Conservation (phyloP, 2,113 vertebrate species). For the Phylloscopus whistleri region DNA sequence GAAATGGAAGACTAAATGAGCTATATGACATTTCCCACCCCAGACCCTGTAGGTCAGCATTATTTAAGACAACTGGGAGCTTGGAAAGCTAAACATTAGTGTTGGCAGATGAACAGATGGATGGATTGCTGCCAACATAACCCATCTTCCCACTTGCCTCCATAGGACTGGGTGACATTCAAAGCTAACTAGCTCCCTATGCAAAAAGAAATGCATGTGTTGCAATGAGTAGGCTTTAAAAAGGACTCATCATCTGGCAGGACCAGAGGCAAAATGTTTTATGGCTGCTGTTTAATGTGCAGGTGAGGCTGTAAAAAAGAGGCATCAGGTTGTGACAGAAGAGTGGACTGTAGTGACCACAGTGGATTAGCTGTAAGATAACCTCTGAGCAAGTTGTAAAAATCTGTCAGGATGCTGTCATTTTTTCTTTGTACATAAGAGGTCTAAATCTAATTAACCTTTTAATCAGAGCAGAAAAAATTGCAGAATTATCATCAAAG, state of each 20-base stretch:
- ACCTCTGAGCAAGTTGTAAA: neutral
- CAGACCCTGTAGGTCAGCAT: slow-evolving; percentile 60
- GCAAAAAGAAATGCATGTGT: neutral
- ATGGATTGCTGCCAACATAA: slow-evolving; percentile 55
- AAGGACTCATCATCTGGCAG: slow-evolving; percentile 21
- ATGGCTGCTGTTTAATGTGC: neutral
- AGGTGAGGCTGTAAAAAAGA: neutral
- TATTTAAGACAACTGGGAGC: slow-evolving; percentile 61
- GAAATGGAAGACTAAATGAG: slow-evolving; percentile 46
- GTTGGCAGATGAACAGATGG: slow-evolving; percentile 63
- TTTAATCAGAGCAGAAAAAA: slow-evolving; percentile 25
- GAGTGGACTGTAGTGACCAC: neutral
- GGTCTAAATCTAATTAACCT: slow-evolving; percentile 37
- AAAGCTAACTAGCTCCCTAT: slow-evolving; percentile 31
- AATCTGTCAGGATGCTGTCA: neutral
- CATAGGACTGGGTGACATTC: slow-evolving; percentile 45
- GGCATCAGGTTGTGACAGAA: neutral
- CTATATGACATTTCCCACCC: slow-evolving; percentile 52
- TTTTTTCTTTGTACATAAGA: neutral
- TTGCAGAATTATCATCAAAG: neutral
- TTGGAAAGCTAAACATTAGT: slow-evolving; percentile 55
- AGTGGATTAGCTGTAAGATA: neutral
- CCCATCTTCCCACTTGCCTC: slow-evolving; percentile 55
- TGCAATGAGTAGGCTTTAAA: slow-evolving; percentile 9
- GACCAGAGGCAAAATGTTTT: slow-evolving; percentile 16